Evolutionary conservation across 53 echinoderm and acorn worm genomes (phyloP).

Genomic region (Glandiceps talaboti): DNA sequence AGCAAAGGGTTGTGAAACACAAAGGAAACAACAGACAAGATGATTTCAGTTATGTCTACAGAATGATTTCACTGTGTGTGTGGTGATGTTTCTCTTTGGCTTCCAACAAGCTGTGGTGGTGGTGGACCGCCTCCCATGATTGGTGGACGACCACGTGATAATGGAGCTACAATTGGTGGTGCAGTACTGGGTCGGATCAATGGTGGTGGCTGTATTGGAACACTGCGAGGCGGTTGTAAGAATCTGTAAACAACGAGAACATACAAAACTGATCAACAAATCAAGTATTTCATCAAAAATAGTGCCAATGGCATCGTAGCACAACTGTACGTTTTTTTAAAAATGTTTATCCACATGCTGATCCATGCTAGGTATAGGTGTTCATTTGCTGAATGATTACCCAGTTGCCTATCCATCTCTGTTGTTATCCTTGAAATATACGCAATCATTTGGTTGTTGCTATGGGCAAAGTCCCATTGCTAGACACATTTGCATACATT

Average conservation of each 20-base stretch:
- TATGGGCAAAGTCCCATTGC: too few relatives aligned
- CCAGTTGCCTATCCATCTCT: too few relatives aligned
- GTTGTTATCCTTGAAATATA: too few relatives aligned
- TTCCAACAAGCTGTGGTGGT: conserved; percentile 46
- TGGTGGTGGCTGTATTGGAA: conserved; percentile 73
- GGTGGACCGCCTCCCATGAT: conserved; percentile 76
- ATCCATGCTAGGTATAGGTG: too few relatives aligned
- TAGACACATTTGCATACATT: too few relatives aligned
- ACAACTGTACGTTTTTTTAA: too few relatives aligned
- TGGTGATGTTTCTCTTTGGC: background rate
- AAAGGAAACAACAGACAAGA: background rate
- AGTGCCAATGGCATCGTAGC: too few relatives aligned
- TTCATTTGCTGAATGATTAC: too few relatives aligned
- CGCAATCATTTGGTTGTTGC: too few relatives aligned
- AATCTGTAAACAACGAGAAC: conserved; percentile 27
- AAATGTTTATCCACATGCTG: too few relatives aligned
- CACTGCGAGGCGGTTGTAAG: conserved; percentile 34
- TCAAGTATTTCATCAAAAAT: too few relatives aligned
- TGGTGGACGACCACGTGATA: conserved; percentile 52
- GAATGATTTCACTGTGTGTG: background rate
- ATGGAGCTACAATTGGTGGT: conserved; percentile 29
- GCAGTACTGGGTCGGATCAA: conserved; percentile 65
- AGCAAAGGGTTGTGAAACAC: background rate
- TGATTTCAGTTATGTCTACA: background rate
- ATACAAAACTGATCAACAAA: too few relatives aligned